These are phyloP conservation scores for Hipposideros armiger DNA, from an alignment of 2,113 vertebrate genomes.

Conservation along the genomic window DNA sequence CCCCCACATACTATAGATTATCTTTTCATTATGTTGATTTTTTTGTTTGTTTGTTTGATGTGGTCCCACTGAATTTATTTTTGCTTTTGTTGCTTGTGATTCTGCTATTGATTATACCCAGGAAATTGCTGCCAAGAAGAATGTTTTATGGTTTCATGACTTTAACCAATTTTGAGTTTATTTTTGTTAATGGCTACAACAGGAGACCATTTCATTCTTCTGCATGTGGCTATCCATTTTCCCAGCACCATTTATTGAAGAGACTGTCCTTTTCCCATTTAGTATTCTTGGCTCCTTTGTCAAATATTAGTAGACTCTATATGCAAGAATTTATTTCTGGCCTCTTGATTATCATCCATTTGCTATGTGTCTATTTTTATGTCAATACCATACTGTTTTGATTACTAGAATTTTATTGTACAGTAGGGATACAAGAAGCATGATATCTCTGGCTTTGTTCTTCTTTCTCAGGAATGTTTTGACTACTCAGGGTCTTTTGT, in stretches of 20 bases:
- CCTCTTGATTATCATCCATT: not conserved
- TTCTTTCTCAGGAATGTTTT: not conserved
- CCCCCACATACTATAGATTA: not conserved
- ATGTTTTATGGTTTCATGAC: not conserved
- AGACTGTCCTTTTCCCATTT: not conserved
- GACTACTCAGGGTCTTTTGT: not conserved
- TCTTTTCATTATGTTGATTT: not conserved
- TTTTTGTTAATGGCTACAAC: not conserved
- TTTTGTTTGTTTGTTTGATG: not conserved
- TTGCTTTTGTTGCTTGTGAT: not conserved
- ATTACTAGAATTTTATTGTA: not conserved
- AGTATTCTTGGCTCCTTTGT: not conserved
- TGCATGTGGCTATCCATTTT: not conserved
- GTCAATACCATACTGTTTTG: not conserved
- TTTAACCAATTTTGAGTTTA: not conserved
- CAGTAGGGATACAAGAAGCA: not conserved
- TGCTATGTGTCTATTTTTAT: not conserved
- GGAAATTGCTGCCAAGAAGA: not conserved
- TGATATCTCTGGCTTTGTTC: not conserved
- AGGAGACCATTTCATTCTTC: not conserved
- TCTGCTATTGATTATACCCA: not conserved
- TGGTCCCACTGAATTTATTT: not conserved
- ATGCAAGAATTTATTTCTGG: not conserved
- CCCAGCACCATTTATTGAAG: not conserved
- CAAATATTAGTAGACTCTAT: not conserved